A percentile compares a stretch with the other conserved stretches of the same genome.
Conservation (phyloP, 2,888 invertebrate species). For the Thereva nobilitata region DNA sequence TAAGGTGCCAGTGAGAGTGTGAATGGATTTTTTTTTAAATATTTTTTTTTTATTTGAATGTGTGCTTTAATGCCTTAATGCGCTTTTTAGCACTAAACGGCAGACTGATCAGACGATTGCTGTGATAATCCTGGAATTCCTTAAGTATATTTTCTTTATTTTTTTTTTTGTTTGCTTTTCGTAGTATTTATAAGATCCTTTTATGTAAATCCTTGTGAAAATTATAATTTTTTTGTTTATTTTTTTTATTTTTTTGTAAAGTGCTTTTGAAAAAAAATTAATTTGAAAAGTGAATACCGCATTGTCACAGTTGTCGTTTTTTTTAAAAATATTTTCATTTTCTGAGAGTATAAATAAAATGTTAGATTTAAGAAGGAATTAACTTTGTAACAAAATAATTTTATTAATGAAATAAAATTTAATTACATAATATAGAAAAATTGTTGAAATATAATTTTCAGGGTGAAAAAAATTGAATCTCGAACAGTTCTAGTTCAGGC, state of each 20-base stretch:
- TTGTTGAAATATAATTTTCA: background rate
- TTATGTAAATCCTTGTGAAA: slow-evolving; percentile 7
- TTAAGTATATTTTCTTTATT: background rate
- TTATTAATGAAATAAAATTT: background rate
- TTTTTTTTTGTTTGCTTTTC: too few species aligned
- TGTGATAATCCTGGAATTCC: slow-evolving; percentile 41
- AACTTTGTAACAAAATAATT: slow-evolving; percentile 3
- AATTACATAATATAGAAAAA: background rate
- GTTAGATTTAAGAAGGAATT: slow-evolving; percentile 8
- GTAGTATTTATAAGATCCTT: slow-evolving; percentile 32
- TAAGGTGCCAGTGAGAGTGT: slow-evolving; percentile 40
- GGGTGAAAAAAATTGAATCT: background rate
- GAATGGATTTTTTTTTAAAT: slow-evolving; percentile 5
- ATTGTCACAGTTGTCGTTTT: slow-evolving; percentile 39
- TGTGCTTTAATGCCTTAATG: slow-evolving; percentile 5
- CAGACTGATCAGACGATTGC: slow-evolving; percentile 37
- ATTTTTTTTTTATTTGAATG: background rate
- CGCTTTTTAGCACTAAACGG: slow-evolving; percentile 6
- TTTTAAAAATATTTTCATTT: slow-evolving; percentile 7
- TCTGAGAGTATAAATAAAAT: background rate
- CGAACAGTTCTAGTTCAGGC: too few species aligned
- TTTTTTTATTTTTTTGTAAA: slow-evolving; percentile 7
- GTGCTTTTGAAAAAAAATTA: slow-evolving; percentile 8
- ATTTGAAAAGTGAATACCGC: slow-evolving; percentile 35
- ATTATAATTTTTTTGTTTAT: slow-evolving; percentile 5